Conservation (phyloP, 2,888 invertebrate species). For the Drosophila pegasa region DNA sequence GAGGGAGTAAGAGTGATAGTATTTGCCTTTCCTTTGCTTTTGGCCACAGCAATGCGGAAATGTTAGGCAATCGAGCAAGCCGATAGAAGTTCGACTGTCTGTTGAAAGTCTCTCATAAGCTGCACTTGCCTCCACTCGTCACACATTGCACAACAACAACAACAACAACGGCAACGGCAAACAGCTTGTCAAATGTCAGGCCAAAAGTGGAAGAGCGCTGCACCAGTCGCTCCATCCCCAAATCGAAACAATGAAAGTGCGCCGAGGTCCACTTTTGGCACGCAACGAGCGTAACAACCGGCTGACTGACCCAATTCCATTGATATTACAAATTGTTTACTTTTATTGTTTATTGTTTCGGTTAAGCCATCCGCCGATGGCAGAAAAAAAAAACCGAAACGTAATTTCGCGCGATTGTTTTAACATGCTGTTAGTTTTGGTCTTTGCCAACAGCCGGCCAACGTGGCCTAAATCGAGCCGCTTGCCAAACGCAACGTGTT, state of each 20-base stretch:
- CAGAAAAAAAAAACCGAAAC: conserved; percentile 4
- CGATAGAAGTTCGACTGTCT: conserved; percentile 54
- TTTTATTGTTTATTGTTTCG: conserved; percentile 65
- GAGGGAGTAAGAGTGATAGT: neutral
- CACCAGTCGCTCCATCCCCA: conserved; percentile 28
- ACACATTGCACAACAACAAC: conserved; percentile 32
- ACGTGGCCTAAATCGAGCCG: conserved; percentile 4
- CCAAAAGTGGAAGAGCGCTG: conserved; percentile 41
- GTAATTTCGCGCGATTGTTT: conserved; percentile 23
- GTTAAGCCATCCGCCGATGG: conserved; percentile 42
- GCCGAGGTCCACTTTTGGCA: conserved; percentile 51
- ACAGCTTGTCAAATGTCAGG: conserved; percentile 65
- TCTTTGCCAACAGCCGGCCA: conserved; percentile 26
- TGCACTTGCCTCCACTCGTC: conserved; percentile 25
- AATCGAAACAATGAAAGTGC: conserved; percentile 69
- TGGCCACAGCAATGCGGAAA: conserved; percentile 63
- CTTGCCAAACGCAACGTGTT: conserved; percentile 43
- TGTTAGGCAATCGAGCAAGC: conserved; percentile 49
- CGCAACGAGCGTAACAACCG: conserved; percentile 74
- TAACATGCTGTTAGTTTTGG: conserved; percentile 2
- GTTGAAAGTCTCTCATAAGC: conserved; percentile 30
- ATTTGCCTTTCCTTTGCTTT: conserved; percentile 25
- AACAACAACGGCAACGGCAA: conserved; percentile 34
- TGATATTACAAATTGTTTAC: conserved; percentile 75
- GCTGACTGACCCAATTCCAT: conserved; percentile 74